Percentiles rank a stretch among this genome's conserved stretches.
Evolutionary conservation across 2,888 invertebrate species (phyloP).

Genomic region (Clusia tigrina): DNA sequence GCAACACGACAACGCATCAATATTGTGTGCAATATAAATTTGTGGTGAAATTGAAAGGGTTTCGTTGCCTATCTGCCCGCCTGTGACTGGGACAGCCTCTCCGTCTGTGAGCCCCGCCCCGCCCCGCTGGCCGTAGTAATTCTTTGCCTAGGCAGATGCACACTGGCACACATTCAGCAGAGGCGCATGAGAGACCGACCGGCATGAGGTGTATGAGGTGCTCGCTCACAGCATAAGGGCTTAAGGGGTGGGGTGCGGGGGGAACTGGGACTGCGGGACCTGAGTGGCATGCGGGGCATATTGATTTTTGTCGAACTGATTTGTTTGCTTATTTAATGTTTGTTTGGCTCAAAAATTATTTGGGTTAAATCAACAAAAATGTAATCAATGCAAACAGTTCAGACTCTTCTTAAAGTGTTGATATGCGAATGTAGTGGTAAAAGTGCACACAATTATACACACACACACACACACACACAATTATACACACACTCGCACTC

Average conservation of each 20-base stretch:
- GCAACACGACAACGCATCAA: too few relatives aligned
- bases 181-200: background rate
- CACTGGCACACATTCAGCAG: background rate
- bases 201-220: background rate
- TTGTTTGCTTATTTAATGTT: conserved; percentile 54
- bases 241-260: too few relatives aligned
- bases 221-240: too few relatives aligned
- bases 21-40: too few relatives aligned
- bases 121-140: background rate
- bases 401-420: conserved; percentile 28
- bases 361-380: conserved; percentile 51
- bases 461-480: conserved; percentile 29
- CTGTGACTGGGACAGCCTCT: too few relatives aligned
- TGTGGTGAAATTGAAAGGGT: too few relatives aligned
- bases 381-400: conserved; percentile 42
- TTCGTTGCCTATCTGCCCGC: too few relatives aligned
- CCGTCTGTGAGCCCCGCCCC: too few relatives aligned
- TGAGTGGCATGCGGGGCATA: background rate
- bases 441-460: conserved; percentile 21
- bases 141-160: background rate
- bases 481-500: background rate
- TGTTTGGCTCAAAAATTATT: conserved; percentile 50
- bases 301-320: conserved; percentile 8
- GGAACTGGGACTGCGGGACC: background rate
- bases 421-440: background rate